Conservation (phyloP, 1,140 invertebrate species). For the Heterodera carotae region DNA sequence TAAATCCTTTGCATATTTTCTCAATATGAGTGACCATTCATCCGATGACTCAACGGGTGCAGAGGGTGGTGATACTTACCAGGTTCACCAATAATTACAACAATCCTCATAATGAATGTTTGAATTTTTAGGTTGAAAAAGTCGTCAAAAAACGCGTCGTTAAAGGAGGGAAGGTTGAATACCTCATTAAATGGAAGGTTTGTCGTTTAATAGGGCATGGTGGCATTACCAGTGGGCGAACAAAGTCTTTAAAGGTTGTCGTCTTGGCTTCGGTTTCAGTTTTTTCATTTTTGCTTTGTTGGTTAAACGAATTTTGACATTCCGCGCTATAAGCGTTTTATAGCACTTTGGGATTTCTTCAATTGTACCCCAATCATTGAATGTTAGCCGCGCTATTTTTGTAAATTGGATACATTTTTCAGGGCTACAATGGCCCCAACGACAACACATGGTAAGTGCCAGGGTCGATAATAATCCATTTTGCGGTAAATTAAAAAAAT, state of each 20-base stretch:
- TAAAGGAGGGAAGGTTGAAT: slow-evolving; percentile 15
- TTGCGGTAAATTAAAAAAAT: not conserved
- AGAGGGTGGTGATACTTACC: slow-evolving; percentile 8
- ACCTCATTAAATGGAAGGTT: slow-evolving; percentile 22
- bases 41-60: slow-evolving; percentile 17
- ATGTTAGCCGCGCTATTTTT: too few relatives aligned
- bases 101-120: not conserved
- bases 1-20: not conserved
- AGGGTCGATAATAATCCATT: too few relatives aligned
- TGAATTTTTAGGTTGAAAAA: slow-evolving; percentile 10
- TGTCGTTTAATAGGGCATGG: slow-evolving; percentile 6
- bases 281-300: too few relatives aligned
- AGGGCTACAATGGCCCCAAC: not conserved
- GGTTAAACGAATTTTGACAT: too few relatives aligned
- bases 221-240: too few relatives aligned
- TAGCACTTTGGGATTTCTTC: too few relatives aligned
- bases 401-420: not conserved
- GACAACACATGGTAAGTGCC: not conserved
- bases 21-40: not conserved
- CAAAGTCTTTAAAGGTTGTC: too few relatives aligned
- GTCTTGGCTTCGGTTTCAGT: too few relatives aligned
- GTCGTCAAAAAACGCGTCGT: slow-evolving; percentile 4
- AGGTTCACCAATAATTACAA: not conserved
- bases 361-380: too few relatives aligned
- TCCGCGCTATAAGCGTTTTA: too few relatives aligned